Base-by-base conservation (phyloP, 2,113 vertebrate species). In the Scartelaos histophorus region DNA sequence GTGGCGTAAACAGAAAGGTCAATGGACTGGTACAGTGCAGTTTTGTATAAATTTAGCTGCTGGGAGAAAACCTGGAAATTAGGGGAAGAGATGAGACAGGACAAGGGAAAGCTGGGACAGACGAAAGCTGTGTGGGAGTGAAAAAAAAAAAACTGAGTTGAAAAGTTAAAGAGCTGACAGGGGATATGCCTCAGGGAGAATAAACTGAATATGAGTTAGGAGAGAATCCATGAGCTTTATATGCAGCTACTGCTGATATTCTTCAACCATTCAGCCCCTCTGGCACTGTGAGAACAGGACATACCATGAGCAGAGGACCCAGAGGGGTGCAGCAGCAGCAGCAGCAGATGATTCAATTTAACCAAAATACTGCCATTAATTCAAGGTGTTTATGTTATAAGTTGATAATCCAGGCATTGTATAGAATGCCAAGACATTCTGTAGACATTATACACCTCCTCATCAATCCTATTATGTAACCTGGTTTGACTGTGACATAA, bases 191-290 rank as follows among this genome's bases (percentile, higher is more conserved):
- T 80, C 58, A 76, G 86, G 87, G 87, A 79, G 83, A 83, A 86
- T 90, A 85, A 87, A 89, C 84, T 79, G 82, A 88, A 89, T 89
- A 88, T 89, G 84, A 85, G 85, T 87, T 81, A 24, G 56, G 74
- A 84, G 80, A 83, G 78, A 90, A 82, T 82, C 81, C 70, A 74
- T 75, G 70, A 85, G 76, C 76, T 87, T 86, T 80, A 85, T 75
- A 84, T 85, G 78, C 83, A 90, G 87, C 83, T 80, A 86, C 79
- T 76, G 80, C 78, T 85, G 75, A 86, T 89, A 75, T 73, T 85
- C 83, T 80, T 83, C 75, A 88, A 78, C 78, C 47, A 62, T 54
- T 86, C 78, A 83, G 66, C 72, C 75, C 74, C 70, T 78, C 74
- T 86, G 82, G 83, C 72, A 54, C 72, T 83, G 2, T 72, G 79